Evolutionary conservation across 2,888 invertebrate species (phyloP).

Genomic region (Athalia rosae): DNA sequence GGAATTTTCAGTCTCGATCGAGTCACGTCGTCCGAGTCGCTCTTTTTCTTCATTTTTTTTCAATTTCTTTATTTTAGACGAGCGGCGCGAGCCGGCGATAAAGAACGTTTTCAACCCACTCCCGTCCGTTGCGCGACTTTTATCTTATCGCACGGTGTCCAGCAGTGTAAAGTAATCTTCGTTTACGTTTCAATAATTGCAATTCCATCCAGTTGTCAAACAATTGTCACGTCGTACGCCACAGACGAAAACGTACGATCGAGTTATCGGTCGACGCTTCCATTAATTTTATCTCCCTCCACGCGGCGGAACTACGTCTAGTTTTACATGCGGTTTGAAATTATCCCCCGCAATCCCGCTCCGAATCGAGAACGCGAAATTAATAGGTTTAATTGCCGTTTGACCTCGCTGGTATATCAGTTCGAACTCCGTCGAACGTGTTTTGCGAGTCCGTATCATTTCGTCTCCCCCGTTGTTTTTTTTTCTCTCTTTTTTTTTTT

Average conservation of each 20-base stretch:
- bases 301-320: too few relatives aligned
- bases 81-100: too few relatives aligned
- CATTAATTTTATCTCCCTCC: too few relatives aligned
- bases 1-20: too few relatives aligned
- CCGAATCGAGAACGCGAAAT: neutral
- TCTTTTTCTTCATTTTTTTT: neutral
- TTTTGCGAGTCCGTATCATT: too few relatives aligned
- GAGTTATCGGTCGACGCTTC: neutral
- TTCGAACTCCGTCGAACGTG: neutral
- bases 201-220: neutral
- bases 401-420: constrained; percentile 18
- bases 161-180: neutral
- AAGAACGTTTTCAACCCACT: neutral
- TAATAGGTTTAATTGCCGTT: constrained; percentile 21
- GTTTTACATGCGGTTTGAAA: neutral
- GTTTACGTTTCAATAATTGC: constrained; percentile 17
- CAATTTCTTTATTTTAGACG: neutral
- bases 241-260: neutral
- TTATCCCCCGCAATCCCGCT: neutral
- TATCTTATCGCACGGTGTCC: constrained; percentile 19
- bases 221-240: neutral
- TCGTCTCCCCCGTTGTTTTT: too few relatives aligned
- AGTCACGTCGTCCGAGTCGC: neutral
- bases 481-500: too few relatives aligned
- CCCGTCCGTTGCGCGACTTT: neutral